Percentiles rank a stretch among this genome's conserved stretches.
phyloP scores from a whole-genome alignment of 2,888 invertebrate species.

The Caenorhabditis macrosperma region DNA sequence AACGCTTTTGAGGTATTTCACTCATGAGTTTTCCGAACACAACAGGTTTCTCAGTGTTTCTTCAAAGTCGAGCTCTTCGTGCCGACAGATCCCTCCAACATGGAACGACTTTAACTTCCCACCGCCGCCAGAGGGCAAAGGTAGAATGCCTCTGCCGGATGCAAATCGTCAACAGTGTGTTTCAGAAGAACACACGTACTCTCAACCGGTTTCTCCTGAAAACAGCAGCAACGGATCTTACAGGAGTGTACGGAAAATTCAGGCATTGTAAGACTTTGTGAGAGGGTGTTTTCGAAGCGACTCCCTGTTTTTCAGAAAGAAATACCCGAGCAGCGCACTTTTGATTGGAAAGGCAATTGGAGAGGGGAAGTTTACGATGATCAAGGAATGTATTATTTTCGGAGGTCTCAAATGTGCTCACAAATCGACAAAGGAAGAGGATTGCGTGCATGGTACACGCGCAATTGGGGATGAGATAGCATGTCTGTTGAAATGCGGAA shows the following conservation, averaged over 20 bases:
- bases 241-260: constrained; percentile 34
- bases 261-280: constrained; percentile 14
- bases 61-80: constrained; percentile 60
- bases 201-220: constrained; percentile 53
- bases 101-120: constrained; percentile 76
- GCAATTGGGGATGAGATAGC: constrained; percentile 69
- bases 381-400: constrained; percentile 65
- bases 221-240: constrained; percentile 48
- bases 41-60: too few species aligned
- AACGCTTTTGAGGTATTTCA: constrained; percentile 39
- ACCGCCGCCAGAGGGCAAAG: constrained; percentile 68
- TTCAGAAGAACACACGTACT: constrained; percentile 50
- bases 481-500: constrained; percentile 61
- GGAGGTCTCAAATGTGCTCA: constrained; percentile 60
- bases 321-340: constrained; percentile 51
- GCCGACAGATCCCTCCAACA: constrained; percentile 59
- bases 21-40: neutral
- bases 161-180: neutral
- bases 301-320: constrained; percentile 50
- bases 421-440: constrained; percentile 64
- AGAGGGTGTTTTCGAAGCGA: too few species aligned
- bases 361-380: constrained; percentile 76
- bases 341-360: constrained; percentile 68
- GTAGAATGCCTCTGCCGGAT: neutral
- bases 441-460: constrained; percentile 66